Base-by-base conservation (phyloP, 2,888 invertebrate species). In the Chrysolina oricalcia region DNA sequence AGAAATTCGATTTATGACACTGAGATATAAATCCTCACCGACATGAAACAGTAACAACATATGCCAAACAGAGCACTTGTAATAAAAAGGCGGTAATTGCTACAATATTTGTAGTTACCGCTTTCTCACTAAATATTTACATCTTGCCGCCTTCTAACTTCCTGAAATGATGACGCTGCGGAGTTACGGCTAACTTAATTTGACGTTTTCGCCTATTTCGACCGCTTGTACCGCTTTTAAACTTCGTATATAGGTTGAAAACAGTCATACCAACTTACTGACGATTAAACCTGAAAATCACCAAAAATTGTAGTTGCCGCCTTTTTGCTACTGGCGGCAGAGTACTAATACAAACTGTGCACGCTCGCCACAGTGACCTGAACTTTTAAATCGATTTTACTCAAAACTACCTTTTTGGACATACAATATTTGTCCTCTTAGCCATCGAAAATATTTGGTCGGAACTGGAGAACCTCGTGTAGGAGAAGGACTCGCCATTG, bases 91-190 rank as follows among this genome's bases (percentile, higher is more conserved):
- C 48, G 48, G 48, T 48, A n/a, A 5, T n/a, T 17, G 48, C 11
- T n/a, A 48, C 48, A 48, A n/a, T 48, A n/a, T 48, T n/a, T 48
- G 48, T 2, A 15, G 48, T 48, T 48, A 48, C 48, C 48, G 48
- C 48, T 48, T 48, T 48, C 48, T n/a, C n/a, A n/a, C 48, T 48
- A 48, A 48, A 48, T 48, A 48, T 48, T 48, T 48, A 48, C 48
- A 3, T n/a, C 48, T 48, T 48, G 48, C 48, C 48, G 48, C 48
- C 48, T 48, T 48, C 4, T n/a, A 48, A 48, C 48, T 48, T 48
- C 48, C 48, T 43, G 43, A 43, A 13, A 9, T 43, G 43, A 43
- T 43, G 43, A 43, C 4, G 43, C 43, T 43, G 43, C 43, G 43
- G 6, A 43, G 4, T 43, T 11, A 43, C 43, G 9, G 43, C 43